phyloP scores from a whole-genome alignment of 2,113 vertebrate genomes.

The Mirza zaza region DNA sequence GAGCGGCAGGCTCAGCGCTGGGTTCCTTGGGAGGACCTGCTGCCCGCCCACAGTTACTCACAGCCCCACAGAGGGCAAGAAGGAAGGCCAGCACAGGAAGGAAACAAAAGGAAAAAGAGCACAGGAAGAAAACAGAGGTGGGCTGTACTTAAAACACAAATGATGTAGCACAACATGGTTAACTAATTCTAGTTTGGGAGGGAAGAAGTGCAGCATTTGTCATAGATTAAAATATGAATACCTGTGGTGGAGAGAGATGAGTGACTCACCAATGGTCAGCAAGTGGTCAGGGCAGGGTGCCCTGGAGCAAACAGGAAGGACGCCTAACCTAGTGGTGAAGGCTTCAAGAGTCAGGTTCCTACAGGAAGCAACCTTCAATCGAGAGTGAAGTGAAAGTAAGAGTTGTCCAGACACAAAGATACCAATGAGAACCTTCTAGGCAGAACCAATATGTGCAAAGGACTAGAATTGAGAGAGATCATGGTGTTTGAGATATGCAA shows the following conservation, averaged over 20 bases:
- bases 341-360: background rate
- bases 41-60: background rate
- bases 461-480: background rate
- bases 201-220: background rate
- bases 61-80: background rate
- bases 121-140: background rate
- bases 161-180: background rate
- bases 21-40: background rate
- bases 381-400: background rate
- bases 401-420: background rate
- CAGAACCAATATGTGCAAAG: background rate
- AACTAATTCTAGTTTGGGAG: background rate
- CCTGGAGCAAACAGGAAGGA: background rate
- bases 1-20: fast-evolving
- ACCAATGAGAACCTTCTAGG: background rate
- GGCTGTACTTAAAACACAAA: background rate
- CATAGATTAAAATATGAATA: background rate
- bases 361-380: background rate
- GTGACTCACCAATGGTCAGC: too few relatives aligned
- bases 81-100: background rate
- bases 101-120: background rate
- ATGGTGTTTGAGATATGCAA: background rate
- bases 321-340: background rate
- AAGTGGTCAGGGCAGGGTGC: fast-evolving
- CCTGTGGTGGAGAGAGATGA: too few relatives aligned